Evolutionary conservation across 92 coral and sea anemone species (phyloP), one percentile per base, ranked within the genome.

Genomic region (Epizoanthus illoricatus): DNA sequence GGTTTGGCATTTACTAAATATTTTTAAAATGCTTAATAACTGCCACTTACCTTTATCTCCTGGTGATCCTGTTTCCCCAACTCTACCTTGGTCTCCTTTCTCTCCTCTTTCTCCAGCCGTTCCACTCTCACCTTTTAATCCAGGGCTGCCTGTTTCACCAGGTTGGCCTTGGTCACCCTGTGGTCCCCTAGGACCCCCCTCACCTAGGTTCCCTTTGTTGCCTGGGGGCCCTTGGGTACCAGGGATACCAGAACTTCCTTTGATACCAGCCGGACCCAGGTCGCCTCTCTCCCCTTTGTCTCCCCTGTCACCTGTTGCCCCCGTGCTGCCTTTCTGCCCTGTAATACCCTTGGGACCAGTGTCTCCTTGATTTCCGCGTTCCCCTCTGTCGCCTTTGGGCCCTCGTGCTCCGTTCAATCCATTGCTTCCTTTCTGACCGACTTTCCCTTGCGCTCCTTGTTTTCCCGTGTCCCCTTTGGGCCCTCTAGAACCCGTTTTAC

Each of bases 161-260:
- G 49, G 72, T 19, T 42, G 72, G 39, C 72, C 72, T 19, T 15
- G 47, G 72, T 67, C 72, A 17, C 72, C 72, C 72, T 67, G 12
- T 67, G 72, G 47, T 67, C 72, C 72, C 72, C 72, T 42, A n/a
- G 72, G 43, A 9, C 72, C 72, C 42, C 47, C 13, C 13, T 67
- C 47, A 67, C 72, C 72, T 18, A 45, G 15, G 45, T 1, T n/a
- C 4, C 45, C 72, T 33, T 9, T 67, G 11, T 21, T 17, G 28
- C 72, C 72, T 66, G 7, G 11, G 0, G 17, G 21, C 1, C 71
- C 71, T 66, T 5, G 9, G 16, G 43, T 17, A 28, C 71, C 71
- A 5, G 5, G 6, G 17, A 6, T 4, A 10, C 65, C 65, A 15
- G 65, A 9, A 18, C 6, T 28, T 18, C 66, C 66, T 9, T 2